Evolutionary conservation across 2,888 invertebrate genomes (phyloP), one percentile per base, ranked within the genome.

Genomic region (Rhingia rostrata): DNA sequence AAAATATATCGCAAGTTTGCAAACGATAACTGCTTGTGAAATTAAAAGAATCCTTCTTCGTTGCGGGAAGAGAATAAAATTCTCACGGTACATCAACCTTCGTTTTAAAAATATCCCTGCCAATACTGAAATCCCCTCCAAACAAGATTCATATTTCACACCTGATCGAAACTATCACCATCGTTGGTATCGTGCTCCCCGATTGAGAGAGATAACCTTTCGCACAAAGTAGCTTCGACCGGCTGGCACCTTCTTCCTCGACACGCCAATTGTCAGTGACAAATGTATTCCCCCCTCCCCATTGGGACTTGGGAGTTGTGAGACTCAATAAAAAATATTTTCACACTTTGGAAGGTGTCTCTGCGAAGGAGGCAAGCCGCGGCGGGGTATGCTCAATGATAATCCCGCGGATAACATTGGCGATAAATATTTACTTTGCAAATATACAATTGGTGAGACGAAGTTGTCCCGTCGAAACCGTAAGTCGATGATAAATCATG

Each of bases 401-500:
- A 72, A 78, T 83, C 67, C 47, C 45, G 22, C 22, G 67, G 73
- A 64, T 73, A 73, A 69, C 67, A 73, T 53, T 79, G 39, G 32
- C 60, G 72, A 69, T 79, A 73, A 79, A 79, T 83, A 79, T 83
- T 83, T 83, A 67, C 73, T 83, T 79, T 47, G 53, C 32, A 56
- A 22, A 22, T 22, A 22, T 22, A 56, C 58, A 72, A 66, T 61
- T 47, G 54, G 30, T n/a, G 67, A 12, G 43, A 4, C 6, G 37
- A 51, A 32, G 69, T 56, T 33, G 67, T 54, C 61, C 69, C 49
- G 53, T 33, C 61, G 56, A 72, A 73, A 67, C 73, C 56, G 72
- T 67, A 66, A 69, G 49, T 45, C 30, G 53, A 64, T 72, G 56
- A 69, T 83, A 79, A 67, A 69, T 83, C 79, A 83, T 64, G 63